Percentiles rank a stretch among this genome's conserved stretches.
Evolutionary conservation across 1,140 invertebrate species (phyloP).

Genomic region (Leguminivora glycinivorella): DNA sequence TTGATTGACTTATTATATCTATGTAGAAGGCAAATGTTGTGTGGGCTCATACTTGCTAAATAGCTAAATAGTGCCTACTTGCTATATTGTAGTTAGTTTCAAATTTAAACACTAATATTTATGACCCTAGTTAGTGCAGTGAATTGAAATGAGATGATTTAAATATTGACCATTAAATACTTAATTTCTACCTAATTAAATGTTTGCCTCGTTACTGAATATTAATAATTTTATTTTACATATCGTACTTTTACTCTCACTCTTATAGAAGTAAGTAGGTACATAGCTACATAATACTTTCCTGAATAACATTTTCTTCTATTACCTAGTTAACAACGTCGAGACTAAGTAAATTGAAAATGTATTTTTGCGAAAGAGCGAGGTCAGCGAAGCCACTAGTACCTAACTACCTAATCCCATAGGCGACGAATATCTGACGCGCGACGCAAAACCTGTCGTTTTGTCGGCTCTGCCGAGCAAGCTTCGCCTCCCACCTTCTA

Average conservation of each 20-base stretch:
- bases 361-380: neutral
- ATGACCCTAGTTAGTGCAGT: neutral
- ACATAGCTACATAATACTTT: too few species aligned
- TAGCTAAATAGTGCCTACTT: too few species aligned
- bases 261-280: too few species aligned
- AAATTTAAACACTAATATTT: neutral
- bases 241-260: neutral
- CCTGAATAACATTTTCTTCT: neutral
- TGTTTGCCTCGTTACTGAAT: neutral
- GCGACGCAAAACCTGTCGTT: conserved; percentile 30
- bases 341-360: neutral
- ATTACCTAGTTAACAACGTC: neutral
- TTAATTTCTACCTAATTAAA: too few species aligned
- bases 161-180: neutral
- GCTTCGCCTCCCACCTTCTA: neutral
- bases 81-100: neutral
- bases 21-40: neutral
- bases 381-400: conserved; percentile 28
- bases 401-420: too few species aligned
- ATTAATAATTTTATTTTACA: neutral
- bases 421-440: conserved; percentile 42
- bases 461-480: conserved; percentile 12
- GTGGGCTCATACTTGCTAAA: too few species aligned
- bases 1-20: conserved; percentile 6
- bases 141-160: neutral